A percentile compares a stretch with the other conserved stretches of the same genome.
phyloP scores from a whole-genome alignment of 2,797 vertebrate genomes.

The Aviceda leuphotes region DNA sequence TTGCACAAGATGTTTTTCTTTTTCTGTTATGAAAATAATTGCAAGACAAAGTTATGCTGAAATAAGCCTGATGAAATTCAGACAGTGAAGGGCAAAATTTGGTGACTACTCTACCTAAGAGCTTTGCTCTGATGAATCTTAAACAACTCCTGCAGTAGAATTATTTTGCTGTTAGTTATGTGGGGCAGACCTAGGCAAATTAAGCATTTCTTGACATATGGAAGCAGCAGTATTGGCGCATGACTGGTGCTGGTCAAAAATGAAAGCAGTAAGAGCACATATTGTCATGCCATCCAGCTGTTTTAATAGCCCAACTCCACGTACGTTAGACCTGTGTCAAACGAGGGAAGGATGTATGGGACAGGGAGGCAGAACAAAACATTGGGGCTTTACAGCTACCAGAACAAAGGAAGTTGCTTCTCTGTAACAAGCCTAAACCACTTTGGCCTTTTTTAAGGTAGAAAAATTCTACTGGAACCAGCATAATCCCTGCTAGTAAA shows the following conservation, averaged over 20 bases:
- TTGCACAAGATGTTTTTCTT: neutral
- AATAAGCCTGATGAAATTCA: neutral
- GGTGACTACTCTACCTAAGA: neutral
- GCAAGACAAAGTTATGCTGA: neutral
- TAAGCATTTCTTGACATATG: neutral
- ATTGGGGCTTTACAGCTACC: neutral
- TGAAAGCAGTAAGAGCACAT: neutral
- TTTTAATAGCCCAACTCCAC: neutral
- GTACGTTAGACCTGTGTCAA: neutral
- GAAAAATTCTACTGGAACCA: neutral
- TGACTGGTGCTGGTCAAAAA: neutral
- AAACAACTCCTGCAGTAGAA: neutral
- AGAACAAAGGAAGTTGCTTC: neutral
- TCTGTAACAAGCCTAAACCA: neutral
- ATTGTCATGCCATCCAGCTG: fast-evolving
- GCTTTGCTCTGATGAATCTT: neutral
- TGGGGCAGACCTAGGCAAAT: neutral
- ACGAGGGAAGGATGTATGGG: neutral
- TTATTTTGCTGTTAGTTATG: neutral
- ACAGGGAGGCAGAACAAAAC: neutral
- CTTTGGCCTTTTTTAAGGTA: neutral
- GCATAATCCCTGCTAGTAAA: neutral
- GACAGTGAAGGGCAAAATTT: neutral
- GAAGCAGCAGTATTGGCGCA: neutral
- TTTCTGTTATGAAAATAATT: neutral